Evolutionary conservation across 2,113 vertebrate species (phyloP), one percentile per base, ranked within the genome.

Genomic region (Telmatochromis sp.): DNA sequence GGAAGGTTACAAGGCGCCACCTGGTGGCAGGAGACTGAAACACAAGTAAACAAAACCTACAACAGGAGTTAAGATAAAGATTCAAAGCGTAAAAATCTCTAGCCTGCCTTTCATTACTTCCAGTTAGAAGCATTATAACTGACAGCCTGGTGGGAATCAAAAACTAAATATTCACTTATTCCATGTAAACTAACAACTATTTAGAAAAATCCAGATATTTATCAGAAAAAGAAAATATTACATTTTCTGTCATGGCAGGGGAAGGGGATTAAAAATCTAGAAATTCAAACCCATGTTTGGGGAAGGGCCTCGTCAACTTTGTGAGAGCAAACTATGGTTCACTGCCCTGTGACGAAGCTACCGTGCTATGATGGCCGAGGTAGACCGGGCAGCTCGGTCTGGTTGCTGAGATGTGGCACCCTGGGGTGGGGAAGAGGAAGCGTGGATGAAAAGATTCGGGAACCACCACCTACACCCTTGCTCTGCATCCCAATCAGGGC

Each of bases 361-460:
- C 51, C 6, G 51, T 7, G 9, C 51, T 53, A 53, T 11, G 19
- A 21, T 1, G n/a, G 51, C 9, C 9, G n/a, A 54, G 9, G 51
- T 54, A 54, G 51, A 54, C 51, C n/a, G 0, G 15, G 15, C 47
- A 50, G 47, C 15, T 0, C 2, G 4, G 45, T 47, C 2, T 47
- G 45, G 45, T 0, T 53, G 19, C 51, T n/a, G 2, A 53, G 51
- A 53, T 53, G 51, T 53, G 51, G 51, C 51, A 53, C 0, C 5
- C 51, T 21, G 47, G 45, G 45, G 45, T 47, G 45, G 45, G 45
- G 45, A 47, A 47, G 45, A 47, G 45, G 45, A 47, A 47, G 45
- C 1, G 45, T 15, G 45, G 45, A 1, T 47, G 14, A 47, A 47
- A 47, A 47, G 7, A 47, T 47, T 47, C 14, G 45, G 45, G 7